Evolutionary conservation across 1,140 invertebrate species (phyloP), one percentile per base, ranked within the genome.

Genomic region (Papilio glaucus): DNA sequence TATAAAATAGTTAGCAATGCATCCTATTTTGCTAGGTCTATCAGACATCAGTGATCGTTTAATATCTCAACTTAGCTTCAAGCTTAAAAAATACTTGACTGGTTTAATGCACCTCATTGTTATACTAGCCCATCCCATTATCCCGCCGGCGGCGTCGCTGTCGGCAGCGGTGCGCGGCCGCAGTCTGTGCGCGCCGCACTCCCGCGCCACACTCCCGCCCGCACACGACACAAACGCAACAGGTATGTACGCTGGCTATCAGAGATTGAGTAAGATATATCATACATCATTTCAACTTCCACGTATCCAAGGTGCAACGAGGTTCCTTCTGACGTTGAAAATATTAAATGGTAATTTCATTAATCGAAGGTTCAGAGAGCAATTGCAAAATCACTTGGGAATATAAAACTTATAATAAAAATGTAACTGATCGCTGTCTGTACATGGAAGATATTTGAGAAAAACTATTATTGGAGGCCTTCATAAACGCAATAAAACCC

Each of bases 91-190:
- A 18, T 1, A n/a, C 13, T 60, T 60, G 4, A 29, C 26, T 61
- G n/a, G 3, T 42, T 4, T 42, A 9, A 42, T 12, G 13, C 18
- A 12, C 37, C n/a, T 78, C 62, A 63, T 26, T 78, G 8, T 33
- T 45, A 80, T 73, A 79, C 74, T 45, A 21, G 33, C 33, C 53
- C 77, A 73, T 85, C 82, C 84, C 63, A 80, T 85, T 81, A 85
- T 85, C 85, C 83, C 83, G 77, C 24, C n/a, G 49, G 73, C 26
- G 33, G 73, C 13, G n/a, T n/a, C 60, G 18, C 4, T 26, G 38
- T 6, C 18, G 5, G n/a, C n/a, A 2, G 12, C 8, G 12, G 8
- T 75, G 79, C 79, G 82, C 80, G 75, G 69, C 78, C 82, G 82
- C 86, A 85, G 82, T 86, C 73, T 74, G 24, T 42, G 72, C 49